These are phyloP conservation scores for Caenorhabditis sp. DNA, from an alignment of 2,888 invertebrate species.

Conservation along the genomic window DNA sequence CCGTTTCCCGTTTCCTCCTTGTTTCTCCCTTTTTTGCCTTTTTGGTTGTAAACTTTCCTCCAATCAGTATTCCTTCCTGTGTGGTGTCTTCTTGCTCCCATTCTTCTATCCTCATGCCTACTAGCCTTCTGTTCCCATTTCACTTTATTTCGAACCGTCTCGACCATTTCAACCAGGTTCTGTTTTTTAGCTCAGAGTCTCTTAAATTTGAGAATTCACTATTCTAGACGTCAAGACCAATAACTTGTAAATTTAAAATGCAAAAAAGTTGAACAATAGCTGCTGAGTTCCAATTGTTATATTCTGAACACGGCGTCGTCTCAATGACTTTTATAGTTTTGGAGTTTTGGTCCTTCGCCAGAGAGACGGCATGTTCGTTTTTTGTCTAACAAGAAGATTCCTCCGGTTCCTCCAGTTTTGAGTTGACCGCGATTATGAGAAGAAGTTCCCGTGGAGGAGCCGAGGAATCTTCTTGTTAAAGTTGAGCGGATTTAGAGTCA, in stretches of 20 bases:
- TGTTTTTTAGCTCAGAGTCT: conserved; percentile 1
- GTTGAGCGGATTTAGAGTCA: too few relatives aligned
- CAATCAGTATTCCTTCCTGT: conserved; percentile 50
- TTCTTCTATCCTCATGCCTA: conserved; percentile 42
- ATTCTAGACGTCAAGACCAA: conserved; percentile 3
- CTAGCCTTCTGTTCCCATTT: conserved; percentile 68
- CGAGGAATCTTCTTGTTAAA: too few relatives aligned
- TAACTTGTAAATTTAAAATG: conserved; percentile 24
- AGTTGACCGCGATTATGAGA: too few relatives aligned
- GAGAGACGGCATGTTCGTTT: too few relatives aligned
- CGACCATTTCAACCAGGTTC: conserved; percentile 70
- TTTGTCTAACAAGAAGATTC: too few relatives aligned
- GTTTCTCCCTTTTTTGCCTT: conserved; percentile 31
- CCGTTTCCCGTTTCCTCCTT: conserved; percentile 43
- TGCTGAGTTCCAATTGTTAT: not conserved
- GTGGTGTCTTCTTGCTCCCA: conserved; percentile 7
- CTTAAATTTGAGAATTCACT: not conserved
- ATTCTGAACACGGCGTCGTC: not conserved
- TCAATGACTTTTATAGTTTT: too few relatives aligned
- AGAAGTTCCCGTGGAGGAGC: too few relatives aligned
- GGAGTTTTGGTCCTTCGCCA: too few relatives aligned
- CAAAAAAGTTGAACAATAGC: conserved; percentile 1
- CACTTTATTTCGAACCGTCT: conserved; percentile 65
- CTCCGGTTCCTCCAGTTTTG: too few relatives aligned
- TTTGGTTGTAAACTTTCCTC: conserved; percentile 38